Evolutionary conservation across 1,140 invertebrate species (phyloP).

Genomic region (Aphaenogaster floridana): DNA sequence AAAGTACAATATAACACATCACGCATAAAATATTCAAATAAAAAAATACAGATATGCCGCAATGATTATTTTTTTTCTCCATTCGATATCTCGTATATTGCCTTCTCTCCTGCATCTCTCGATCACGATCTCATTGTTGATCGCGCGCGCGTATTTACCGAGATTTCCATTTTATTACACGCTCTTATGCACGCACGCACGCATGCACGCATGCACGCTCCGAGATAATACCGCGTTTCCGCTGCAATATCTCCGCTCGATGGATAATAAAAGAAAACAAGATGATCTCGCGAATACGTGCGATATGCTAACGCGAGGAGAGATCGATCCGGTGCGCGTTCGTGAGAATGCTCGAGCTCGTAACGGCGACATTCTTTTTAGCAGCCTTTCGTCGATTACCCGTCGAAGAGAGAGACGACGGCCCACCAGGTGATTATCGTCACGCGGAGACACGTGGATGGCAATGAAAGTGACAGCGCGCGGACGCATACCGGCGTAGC

Average conservation of each 20-base stretch:
- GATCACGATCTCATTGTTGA: constrained; percentile 34
- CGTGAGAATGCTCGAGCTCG: constrained; percentile 20
- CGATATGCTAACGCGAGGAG: background rate
- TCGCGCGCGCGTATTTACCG: constrained; percentile 11
- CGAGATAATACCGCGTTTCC: constrained; percentile 29
- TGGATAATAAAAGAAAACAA: constrained; percentile 25
- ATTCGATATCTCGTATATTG: background rate
- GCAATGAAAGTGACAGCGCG: constrained; percentile 76
- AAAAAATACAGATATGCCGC: background rate
- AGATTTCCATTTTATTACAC: constrained; percentile 43
- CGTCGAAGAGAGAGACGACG: background rate
- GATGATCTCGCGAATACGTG: constrained; percentile 2
- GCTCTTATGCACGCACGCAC: background rate
- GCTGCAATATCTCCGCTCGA: constrained; percentile 32
- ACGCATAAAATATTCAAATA: background rate
- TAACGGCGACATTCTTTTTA: constrained; percentile 23
- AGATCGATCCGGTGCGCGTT: constrained; percentile 3
- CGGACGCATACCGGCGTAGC: constrained; percentile 20
- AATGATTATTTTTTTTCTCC: background rate
- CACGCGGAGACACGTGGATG: constrained; percentile 72
- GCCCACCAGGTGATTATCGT: constrained; percentile 66
- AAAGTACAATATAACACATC: background rate
- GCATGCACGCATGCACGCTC: background rate
- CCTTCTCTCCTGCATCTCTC: background rate
- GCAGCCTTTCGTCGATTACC: constrained; percentile 30